Base-by-base conservation (phyloP, 2,797 vertebrate genomes). In the Intellagama lesueurii region DNA sequence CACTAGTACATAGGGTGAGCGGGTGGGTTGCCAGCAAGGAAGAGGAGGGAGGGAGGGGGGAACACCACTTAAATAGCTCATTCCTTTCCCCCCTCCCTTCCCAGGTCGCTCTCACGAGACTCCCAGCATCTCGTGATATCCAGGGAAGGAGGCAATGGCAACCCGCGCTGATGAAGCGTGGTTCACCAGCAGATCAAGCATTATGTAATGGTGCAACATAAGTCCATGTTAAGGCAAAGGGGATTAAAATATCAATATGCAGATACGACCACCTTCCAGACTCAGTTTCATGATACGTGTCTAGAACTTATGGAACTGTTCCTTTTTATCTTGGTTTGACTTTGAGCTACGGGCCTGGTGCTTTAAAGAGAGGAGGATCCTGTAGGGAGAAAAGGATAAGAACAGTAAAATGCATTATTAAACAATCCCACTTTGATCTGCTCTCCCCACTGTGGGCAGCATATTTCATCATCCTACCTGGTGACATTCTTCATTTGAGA, bases 381-480 rank as follows among this genome's bases (percentile, higher is more conserved):
- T 86, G 47, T 83, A 78, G 56, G 93, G 76, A 93, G 44, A 32
- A 93, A 66, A 83, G 92, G 73, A 68, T 92, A 91, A 91, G 87
- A 95, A 95, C 94, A 94, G 91, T 94, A 89, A 91, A 94, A 92
- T 91, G 66, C 77, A 80, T 95, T 94, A 93, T 93, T 95, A 89
- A 89, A 88, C 92, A 92, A 82, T 93, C 91, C 85, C 32, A 87
- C 90, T 94, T 93, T 91, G 89, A 93, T 93, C 64, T 28, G 0
- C 82, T 92, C 91, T 14, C 86, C 92, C 94, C 89, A 91, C 91
- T 40, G 72, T 94, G 94, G 86, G 82, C 91, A 93, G 92, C 91
- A 88, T 92, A 86, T 90, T 88, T 88, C 87, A 91, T 89, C 89
- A 90, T 49, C 92, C 60, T 91, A 92, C 91, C 89, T 91, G 91